A percentile compares a stretch with the other conserved stretches of the same genome.
phyloP scores from a whole-genome alignment of 2,888 invertebrate species.

The Drosophila paramelanica region DNA sequence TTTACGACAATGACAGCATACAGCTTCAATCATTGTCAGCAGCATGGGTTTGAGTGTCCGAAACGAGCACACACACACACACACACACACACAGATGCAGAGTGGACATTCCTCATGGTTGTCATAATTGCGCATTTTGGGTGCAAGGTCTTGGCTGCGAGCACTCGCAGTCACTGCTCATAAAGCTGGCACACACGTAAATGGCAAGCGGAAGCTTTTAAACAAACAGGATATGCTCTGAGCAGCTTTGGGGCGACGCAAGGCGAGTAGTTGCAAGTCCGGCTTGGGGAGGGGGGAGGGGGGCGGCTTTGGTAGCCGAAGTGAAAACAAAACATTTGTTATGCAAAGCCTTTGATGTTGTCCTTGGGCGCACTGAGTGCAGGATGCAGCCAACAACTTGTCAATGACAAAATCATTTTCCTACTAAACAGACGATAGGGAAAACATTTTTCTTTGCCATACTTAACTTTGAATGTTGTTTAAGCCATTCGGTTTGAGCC shows the following conservation, averaged over 20 bases:
- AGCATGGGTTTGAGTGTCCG: conserved; percentile 23
- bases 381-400: conserved; percentile 50
- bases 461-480: conserved; percentile 38
- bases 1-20: conserved; percentile 60
- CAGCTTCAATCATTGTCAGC: conserved; percentile 62
- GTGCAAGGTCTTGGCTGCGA: conserved; percentile 56
- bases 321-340: conserved; percentile 73
- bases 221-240: conserved; percentile 76
- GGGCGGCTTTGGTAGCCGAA: conserved; percentile 36
- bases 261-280: conserved; percentile 50
- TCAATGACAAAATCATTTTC: conserved; percentile 53
- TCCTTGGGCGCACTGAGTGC: conserved; percentile 65
- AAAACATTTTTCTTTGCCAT: conserved; percentile 26
- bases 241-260: conserved; percentile 61
- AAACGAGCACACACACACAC: conserved; percentile 10
- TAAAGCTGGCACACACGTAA: conserved; percentile 8
- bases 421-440: conserved; percentile 35
- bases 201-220: conserved; percentile 74
- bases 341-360: conserved; percentile 78
- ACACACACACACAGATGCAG: conserved; percentile 9
- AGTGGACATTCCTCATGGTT: conserved; percentile 25
- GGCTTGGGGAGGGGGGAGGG: conserved; percentile 3
- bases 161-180: conserved; percentile 1
- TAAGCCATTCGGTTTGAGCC: conserved; percentile 45
- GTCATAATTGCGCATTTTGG: conserved; percentile 76